A percentile compares a stretch with the other conserved stretches of the same genome.
phyloP scores from a whole-genome alignment of 2,888 invertebrate species.

The Troides helena region DNA sequence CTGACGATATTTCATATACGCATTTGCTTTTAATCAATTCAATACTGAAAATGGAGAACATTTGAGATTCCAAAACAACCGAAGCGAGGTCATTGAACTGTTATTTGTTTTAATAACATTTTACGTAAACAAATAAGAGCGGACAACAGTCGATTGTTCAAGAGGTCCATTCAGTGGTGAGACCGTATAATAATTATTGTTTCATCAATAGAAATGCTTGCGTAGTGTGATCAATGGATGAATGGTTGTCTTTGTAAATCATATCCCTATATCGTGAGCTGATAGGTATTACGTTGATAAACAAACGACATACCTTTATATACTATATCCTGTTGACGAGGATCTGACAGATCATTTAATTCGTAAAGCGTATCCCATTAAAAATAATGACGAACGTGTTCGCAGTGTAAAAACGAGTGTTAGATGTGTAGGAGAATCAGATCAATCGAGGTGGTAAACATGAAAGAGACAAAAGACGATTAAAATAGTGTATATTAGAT shows the following conservation, averaged over 20 bases:
- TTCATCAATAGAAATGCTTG: neutral
- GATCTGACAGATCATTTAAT: too few relatives aligned
- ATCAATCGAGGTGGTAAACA: too few relatives aligned
- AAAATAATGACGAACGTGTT: too few relatives aligned
- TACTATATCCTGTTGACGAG: too few relatives aligned
- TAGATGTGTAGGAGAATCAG: too few relatives aligned
- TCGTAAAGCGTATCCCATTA: too few relatives aligned
- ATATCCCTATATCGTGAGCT: too few relatives aligned
- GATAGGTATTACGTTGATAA: too few relatives aligned
- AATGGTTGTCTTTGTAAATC: neutral
- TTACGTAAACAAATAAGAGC: conserved; percentile 1
- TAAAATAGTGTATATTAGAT: too few relatives aligned
- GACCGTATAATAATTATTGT: neutral
- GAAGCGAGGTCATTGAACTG: conserved; percentile 18
- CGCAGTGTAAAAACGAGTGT: too few relatives aligned
- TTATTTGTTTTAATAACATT: conserved; percentile 20
- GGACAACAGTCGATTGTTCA: conserved; percentile 13
- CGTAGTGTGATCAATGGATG: neutral
- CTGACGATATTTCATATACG: neutral
- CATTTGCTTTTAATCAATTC: neutral
- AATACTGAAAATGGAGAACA: conserved; percentile 6
- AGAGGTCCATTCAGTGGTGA: neutral
- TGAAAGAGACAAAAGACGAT: too few relatives aligned
- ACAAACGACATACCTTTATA: too few relatives aligned
- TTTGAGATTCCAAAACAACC: conserved; percentile 11